phyloP scores from a whole-genome alignment of 2,797 vertebrate species.

The Picus viridis region DNA sequence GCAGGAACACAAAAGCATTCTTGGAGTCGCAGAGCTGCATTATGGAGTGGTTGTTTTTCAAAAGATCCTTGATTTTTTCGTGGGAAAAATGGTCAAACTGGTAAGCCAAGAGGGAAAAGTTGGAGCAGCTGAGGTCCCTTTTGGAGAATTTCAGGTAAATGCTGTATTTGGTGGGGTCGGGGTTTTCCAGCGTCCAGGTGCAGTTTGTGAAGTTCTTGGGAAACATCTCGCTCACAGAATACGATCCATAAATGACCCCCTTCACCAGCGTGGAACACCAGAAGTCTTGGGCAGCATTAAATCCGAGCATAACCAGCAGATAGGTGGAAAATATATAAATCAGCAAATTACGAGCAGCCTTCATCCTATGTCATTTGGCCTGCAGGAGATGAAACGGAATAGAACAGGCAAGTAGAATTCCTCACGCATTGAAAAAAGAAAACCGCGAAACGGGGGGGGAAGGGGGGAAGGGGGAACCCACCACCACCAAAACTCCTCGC shows the following conservation, averaged over 20 bases:
- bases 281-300: constrained; percentile 99
- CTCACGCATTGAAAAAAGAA: constrained; percentile 69
- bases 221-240: constrained; percentile 99
- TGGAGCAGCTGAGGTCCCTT: constrained; percentile 97
- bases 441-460: too few species aligned
- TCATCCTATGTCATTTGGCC: constrained; percentile 99
- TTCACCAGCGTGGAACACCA: constrained; percentile 99
- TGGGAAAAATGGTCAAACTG: constrained; percentile 99
- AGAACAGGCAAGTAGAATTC: constrained; percentile 84
- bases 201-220: constrained; percentile 99
- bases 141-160: constrained; percentile 99
- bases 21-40: constrained; percentile 96
- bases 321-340: constrained; percentile 99
- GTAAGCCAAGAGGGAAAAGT: constrained; percentile 97
- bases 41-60: constrained; percentile 97
- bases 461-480: too few species aligned
- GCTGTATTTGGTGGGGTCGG: constrained; percentile 99
- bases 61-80: constrained; percentile 98
- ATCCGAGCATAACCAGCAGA: constrained; percentile 99
- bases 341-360: constrained; percentile 99
- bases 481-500: constrained; percentile 69
- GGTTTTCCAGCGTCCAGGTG: constrained; percentile 99
- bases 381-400: constrained; percentile 88
- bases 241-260: constrained; percentile 99
- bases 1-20: constrained; percentile 97